Base-by-base conservation (phyloP, 2,797 vertebrate species). In the Siniperca obscura region DNA sequence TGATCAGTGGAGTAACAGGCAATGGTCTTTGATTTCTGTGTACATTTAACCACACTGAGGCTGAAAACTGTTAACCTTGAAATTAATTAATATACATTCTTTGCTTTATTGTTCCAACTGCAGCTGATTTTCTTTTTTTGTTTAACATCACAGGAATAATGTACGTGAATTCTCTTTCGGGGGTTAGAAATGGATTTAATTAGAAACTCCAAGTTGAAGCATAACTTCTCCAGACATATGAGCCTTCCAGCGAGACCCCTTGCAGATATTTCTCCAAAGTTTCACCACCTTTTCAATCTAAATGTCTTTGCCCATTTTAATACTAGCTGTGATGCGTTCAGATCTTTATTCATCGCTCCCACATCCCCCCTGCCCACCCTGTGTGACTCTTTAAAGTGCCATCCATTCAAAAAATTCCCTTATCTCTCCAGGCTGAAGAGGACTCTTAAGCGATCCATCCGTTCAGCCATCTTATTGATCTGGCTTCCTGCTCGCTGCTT, bases 391-490 rank as follows among this genome's bases (percentile, higher is more conserved):
- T 88, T 87, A 82, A 87, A 88, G 77, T 46, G 75, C 53, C 72
- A 87, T 88, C 83, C 78, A 87, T 90, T 85, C 44, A 83, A 48
- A 76, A 69, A 70, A 74, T 68, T 50, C 76, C 62, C 81, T 89
- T 72, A 82, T 89, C 86, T 82, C 78, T 80, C 66, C 61, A 5
- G 77, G 82, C 87, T 78, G 84, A 86, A 70, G 86, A 87, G 69
- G 79, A 80, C 56, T 83, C 81, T 87, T 87, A 81, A 91, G 81
- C 82, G 83, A 91, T 82, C 82, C 86, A 78, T 90, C 86, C 27
- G 50, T 80, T 89, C 84, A 88, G 84, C 82, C 78, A 19, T 83
- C 88, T 67, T 93, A 93, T 92, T 89, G 91, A 93, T 92, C 89
- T 66, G 76, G 82, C 80, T 87, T 87, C 88, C 86, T 69, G 85